A percentile compares a stretch with the other conserved stretches of the same genome.
Conservation (phyloP, 2,888 invertebrate species). For the Amphiduros pacificus region DNA sequence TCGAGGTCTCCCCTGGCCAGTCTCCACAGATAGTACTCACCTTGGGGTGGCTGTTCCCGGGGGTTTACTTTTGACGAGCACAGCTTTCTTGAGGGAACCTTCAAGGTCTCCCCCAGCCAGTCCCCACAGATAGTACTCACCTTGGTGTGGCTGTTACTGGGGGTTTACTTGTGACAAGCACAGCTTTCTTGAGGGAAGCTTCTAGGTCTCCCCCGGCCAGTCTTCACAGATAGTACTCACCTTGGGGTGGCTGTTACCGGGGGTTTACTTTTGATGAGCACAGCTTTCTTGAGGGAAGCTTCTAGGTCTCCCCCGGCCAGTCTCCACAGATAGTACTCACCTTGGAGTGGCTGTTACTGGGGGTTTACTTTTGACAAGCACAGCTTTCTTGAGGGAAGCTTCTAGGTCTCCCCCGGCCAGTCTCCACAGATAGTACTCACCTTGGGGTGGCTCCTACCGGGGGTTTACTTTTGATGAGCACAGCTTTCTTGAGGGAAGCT, state of each 20-base stretch:
- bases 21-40: constrained; percentile 89
- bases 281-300: constrained; percentile 85
- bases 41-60: constrained; percentile 73
- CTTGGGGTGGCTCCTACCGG: background rate
- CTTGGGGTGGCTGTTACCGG: constrained; percentile 61
- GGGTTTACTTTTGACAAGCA: constrained; percentile 79
- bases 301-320: constrained; percentile 93
- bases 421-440: constrained; percentile 89
- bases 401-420: constrained; percentile 93
- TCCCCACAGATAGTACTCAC: constrained; percentile 89
- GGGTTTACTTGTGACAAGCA: constrained; percentile 79
- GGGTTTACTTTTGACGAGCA: constrained; percentile 81
- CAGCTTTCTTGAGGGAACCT: constrained; percentile 85
- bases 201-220: constrained; percentile 93
- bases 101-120: constrained; percentile 93
- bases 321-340: constrained; percentile 89
- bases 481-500: constrained; percentile 85
- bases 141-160: background rate
- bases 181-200: constrained; percentile 85
- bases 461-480: constrained; percentile 79
- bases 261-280: constrained; percentile 81
- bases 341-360: background rate
- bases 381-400: constrained; percentile 85
- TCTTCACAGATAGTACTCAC: constrained; percentile 74
- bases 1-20: constrained; percentile 93